These are phyloP conservation scores for Diadumene lineata DNA, from an alignment of 92 coral and sea anemone genomes.

Conservation along the genomic window DNA sequence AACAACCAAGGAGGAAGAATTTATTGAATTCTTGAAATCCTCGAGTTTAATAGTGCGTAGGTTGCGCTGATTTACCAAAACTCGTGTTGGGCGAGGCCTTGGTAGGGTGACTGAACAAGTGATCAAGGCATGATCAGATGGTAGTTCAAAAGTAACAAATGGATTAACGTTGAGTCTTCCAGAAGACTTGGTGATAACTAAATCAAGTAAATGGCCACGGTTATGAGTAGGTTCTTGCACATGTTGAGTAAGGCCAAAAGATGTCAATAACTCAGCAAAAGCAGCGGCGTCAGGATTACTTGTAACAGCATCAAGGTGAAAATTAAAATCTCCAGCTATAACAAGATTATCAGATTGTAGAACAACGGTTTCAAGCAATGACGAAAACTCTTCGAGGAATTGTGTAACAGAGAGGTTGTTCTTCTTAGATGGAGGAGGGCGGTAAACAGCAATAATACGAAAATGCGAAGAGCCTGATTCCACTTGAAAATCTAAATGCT, in stretches of 20 bases:
- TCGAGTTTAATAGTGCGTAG: constrained; percentile 28
- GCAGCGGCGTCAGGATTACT: constrained; percentile 16
- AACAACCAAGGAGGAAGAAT: constrained; percentile 19
- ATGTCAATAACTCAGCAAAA: constrained; percentile 19
- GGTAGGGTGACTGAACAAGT: constrained; percentile 20
- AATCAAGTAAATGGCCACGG: constrained; percentile 15
- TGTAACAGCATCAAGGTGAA: constrained; percentile 10
- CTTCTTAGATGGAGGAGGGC: too few relatives aligned
- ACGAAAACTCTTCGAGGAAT: too few relatives aligned
- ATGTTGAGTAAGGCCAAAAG: constrained; percentile 35
- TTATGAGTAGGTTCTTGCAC: constrained; percentile 36
- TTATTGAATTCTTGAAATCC: constrained; percentile 22
- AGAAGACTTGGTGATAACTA: constrained; percentile 20
- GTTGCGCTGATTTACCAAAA: constrained; percentile 19
- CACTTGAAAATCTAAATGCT: too few relatives aligned
- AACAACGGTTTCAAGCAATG: too few relatives aligned
- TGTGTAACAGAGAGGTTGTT: too few relatives aligned
- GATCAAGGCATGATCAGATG: constrained; percentile 30
- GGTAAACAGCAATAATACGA: too few relatives aligned
- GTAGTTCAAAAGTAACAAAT: constrained; percentile 31
- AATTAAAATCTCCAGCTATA: constrained; percentile 24
- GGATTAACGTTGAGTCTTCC: background rate
- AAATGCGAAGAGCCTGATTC: too few relatives aligned
- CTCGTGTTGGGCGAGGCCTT: constrained; percentile 24
- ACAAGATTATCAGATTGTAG: too few relatives aligned